Evolutionary conservation across 2,113 vertebrate genomes (phyloP), one percentile per base, ranked within the genome.

Genomic region (Malaclemys terrapin): DNA sequence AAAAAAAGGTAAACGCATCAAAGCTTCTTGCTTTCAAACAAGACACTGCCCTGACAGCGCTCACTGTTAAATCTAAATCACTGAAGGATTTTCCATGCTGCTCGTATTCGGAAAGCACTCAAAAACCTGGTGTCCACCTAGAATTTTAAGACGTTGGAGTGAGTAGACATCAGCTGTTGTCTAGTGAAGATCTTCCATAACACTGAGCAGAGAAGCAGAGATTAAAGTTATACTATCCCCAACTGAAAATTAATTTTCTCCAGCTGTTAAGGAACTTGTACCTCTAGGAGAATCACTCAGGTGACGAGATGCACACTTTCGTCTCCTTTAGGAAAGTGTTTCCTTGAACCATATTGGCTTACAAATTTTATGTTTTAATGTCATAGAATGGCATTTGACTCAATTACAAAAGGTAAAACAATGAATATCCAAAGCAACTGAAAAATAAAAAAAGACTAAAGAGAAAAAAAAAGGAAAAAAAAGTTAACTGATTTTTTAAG

Each of bases 221-320:
- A 98, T 97, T 97, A 97, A 97, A 97, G 94, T 62, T 96, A 84
- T 17, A 47, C 83, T 87, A 91, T 93, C 86, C 72, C 89, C 95
- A 82, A 92, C 94, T 93, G 88, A 97, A 98, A 96, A 98, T 97
- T 97, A 97, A 98, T 97, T 98, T 96, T 97, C 96, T 97, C 96
- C 95, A 97, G 93, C 89, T 97, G 96, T 96, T 95, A 96, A 88
- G 93, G 91, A 98, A 94, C 78, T 65, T 96, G 82, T 94, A 93
- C 93, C 93, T 94, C 57, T n/a, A 90, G 87, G 96, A 97, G 90
- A 97, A 92, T 91, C 5, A 93, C 95, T 97, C 95, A 65, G 93
- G 93, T 91, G 93, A 96, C 96, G 95, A 94, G 88, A 93, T 96
- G 94, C 95, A 96, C 93, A 96, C 83, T 69, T 91, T 82, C 57